Percentiles rank a stretch among this genome's conserved stretches.
Evolutionary conservation across 23 tunicate genomes (phyloP).

Genomic region (Ascidia mentula): DNA sequence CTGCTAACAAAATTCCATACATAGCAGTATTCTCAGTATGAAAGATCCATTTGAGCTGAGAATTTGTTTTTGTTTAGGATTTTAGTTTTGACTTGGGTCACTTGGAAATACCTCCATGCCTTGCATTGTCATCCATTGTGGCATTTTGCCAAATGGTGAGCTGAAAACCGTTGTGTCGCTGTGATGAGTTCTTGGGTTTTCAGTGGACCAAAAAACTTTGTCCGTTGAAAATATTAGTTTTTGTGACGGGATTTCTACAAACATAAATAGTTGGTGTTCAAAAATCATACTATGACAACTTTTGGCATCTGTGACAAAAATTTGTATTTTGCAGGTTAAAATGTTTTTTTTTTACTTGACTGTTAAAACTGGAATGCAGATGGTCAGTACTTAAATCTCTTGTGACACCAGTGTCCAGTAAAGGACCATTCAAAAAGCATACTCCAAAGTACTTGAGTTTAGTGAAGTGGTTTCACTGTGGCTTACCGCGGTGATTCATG

Average conservation of each 20-base stretch:
- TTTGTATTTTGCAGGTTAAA: too few relatives aligned
- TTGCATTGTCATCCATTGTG: conserved; percentile 72
- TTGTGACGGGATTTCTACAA: background rate
- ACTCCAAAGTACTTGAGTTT: background rate
- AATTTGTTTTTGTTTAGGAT: too few relatives aligned
- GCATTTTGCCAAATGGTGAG: conserved; percentile 60
- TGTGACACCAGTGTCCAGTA: background rate
- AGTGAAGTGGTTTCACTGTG: background rate
- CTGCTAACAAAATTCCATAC: too few relatives aligned
- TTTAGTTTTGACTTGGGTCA: too few relatives aligned
- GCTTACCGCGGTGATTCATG: background rate
- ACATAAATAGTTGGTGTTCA: too few relatives aligned
- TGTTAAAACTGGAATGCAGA: too few relatives aligned
- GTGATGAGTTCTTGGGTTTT: conserved; percentile 25
- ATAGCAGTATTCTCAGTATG: too few relatives aligned
- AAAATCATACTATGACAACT: too few relatives aligned
- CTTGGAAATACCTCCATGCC: conserved; percentile 55
- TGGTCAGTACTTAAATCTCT: too few relatives aligned
- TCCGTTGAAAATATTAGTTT: background rate
- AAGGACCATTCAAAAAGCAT: background rate
- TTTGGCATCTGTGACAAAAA: too few relatives aligned
- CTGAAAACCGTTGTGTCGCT: conserved; percentile 40
- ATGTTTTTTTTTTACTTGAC: too few relatives aligned
- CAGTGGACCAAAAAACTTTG: conserved; percentile 23
- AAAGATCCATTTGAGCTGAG: too few relatives aligned